These are phyloP conservation scores for Diplodus puntazzo DNA, from an alignment of 2,797 vertebrate genomes.

Conservation along the genomic window DNA sequence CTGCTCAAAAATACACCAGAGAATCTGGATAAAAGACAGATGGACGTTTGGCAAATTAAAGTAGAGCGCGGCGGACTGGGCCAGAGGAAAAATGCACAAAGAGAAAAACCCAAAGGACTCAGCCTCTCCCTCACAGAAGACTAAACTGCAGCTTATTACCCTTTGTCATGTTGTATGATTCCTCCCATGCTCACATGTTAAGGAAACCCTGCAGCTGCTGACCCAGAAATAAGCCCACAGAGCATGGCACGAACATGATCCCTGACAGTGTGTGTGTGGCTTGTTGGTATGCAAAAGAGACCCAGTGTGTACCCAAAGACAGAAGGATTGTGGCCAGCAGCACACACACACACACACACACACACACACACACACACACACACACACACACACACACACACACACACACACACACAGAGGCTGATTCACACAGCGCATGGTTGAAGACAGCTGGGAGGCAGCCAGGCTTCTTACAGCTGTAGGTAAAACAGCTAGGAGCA, in stretches of 20 bases:
- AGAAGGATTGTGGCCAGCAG: slow-evolving; percentile 41
- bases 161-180: slow-evolving; percentile 50
- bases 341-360: not conserved
- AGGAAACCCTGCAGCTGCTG: slow-evolving; percentile 63
- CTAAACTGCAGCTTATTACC: slow-evolving; percentile 27
- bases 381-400: not conserved
- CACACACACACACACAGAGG: not conserved
- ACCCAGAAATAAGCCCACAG: slow-evolving; percentile 69
- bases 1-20: not conserved
- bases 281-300: slow-evolving; percentile 62
- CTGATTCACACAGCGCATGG: slow-evolving; percentile 69
- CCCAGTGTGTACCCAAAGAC: slow-evolving; percentile 51
- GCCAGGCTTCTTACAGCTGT: slow-evolving; percentile 49
- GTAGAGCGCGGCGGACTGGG: not conserved
- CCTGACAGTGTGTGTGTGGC: slow-evolving; percentile 40
- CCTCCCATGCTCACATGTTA: slow-evolving; percentile 44
- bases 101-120: not conserved
- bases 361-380: slow-evolving; percentile 6
- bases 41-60: slow-evolving; percentile 1
- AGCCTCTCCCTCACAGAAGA: not conserved
- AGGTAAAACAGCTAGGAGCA: slow-evolving; percentile 43
- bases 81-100: not conserved
- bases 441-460: slow-evolving; percentile 55
- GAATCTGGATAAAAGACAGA: not conserved
- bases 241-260: slow-evolving; percentile 65